Evolutionary conservation across 2,888 invertebrate genomes (phyloP).

Genomic region (Yponomeuta malinellus): DNA sequence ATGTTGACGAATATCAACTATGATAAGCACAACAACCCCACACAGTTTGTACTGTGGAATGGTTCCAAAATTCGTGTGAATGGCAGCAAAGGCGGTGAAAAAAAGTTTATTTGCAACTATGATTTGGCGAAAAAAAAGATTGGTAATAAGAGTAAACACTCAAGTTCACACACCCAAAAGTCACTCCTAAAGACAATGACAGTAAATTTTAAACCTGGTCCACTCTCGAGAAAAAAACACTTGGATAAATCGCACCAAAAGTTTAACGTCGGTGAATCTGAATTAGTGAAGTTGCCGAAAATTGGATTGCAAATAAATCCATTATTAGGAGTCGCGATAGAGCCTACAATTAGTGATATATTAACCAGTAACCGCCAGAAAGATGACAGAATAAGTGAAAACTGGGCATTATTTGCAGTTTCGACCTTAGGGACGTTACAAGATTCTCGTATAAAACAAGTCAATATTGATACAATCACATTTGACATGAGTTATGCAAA

Average conservation of each 20-base stretch:
- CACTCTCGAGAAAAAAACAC: constrained; percentile 63
- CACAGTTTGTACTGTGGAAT: constrained; percentile 56
- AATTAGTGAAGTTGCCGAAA: constrained; percentile 67
- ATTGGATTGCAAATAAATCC: constrained; percentile 66
- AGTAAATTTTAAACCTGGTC: constrained; percentile 74
- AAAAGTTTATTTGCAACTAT: constrained; percentile 45
- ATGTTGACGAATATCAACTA: constrained; percentile 64
- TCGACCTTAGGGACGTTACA: constrained; percentile 55
- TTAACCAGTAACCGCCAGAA: constrained; percentile 48
- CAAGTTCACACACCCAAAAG: not conserved
- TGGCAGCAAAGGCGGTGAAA: constrained; percentile 56
- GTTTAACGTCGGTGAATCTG: constrained; percentile 57
- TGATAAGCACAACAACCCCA: constrained; percentile 35
- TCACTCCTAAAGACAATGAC: constrained; percentile 36
- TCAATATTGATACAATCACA: constrained; percentile 45
- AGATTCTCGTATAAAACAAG: constrained; percentile 27
- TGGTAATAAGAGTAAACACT: constrained; percentile 23
- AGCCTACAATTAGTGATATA: constrained; percentile 54
- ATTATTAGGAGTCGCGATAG: constrained; percentile 57
- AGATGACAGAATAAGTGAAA: constrained; percentile 53
- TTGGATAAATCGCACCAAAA: constrained; percentile 62
- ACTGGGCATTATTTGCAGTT: constrained; percentile 75
- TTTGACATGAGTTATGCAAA: constrained; percentile 77
- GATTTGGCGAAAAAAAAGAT: constrained; percentile 35
- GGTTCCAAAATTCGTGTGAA: constrained; percentile 49